Evolutionary conservation across 2,888 invertebrate genomes (phyloP).

Genomic region (Trichopoda pennipes): DNA sequence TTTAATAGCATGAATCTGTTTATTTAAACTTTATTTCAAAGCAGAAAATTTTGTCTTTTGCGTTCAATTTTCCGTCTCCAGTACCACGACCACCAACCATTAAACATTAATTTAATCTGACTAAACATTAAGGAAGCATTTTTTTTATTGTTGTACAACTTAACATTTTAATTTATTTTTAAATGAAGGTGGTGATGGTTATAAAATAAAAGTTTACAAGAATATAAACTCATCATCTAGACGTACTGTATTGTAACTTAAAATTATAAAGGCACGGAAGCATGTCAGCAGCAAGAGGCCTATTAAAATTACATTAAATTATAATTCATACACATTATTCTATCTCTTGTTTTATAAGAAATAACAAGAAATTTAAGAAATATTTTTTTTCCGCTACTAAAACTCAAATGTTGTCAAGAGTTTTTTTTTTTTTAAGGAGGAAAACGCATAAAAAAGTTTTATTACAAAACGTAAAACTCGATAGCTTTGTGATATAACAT

Average conservation of each 20-base stretch:
- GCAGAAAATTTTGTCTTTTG: constrained; percentile 11
- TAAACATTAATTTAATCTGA: not conserved
- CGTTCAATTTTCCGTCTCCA: not conserved
- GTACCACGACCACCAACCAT: not conserved
- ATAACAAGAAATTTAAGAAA: constrained; percentile 1
- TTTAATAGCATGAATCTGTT: constrained; percentile 35
- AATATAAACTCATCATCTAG: not conserved
- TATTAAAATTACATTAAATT: constrained; percentile 57
- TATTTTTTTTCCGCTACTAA: too few species aligned
- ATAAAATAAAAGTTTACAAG: not conserved
- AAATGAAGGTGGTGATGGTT: constrained; percentile 7
- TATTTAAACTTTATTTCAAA: constrained; percentile 18
- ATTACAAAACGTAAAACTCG: too few species aligned
- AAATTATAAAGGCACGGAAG: not conserved
- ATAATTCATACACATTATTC: constrained; percentile 33
- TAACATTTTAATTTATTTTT: constrained; percentile 38
- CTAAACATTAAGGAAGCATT: not conserved
- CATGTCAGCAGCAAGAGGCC: constrained; percentile 11
- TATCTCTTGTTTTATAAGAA: constrained; percentile 12
- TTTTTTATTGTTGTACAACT: constrained; percentile 1
- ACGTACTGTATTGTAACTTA: not conserved
- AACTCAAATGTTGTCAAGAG: not conserved
- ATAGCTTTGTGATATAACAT: too few species aligned
- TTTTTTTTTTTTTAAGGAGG: not conserved
- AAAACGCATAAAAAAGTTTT: too few species aligned